Conservation (phyloP, 2,888 invertebrate species). For the Zaprionus lineosus region DNA sequence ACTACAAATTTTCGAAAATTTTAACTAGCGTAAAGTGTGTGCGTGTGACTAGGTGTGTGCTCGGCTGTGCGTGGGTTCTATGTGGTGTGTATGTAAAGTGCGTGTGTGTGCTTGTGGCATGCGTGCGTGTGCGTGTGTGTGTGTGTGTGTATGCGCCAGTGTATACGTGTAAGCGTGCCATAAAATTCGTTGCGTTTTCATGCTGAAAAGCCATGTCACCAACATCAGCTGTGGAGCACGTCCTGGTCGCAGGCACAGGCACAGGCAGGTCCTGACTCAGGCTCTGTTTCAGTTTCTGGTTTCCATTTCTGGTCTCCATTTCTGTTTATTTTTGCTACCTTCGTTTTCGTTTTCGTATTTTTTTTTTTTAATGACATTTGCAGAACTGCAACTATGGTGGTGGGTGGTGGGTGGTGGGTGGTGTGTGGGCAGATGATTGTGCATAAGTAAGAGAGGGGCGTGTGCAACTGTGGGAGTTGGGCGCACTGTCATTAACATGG, state of each 20-base stretch:
- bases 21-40: conserved; percentile 57
- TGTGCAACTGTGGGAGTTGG: no score
- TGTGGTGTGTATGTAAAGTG: no score
- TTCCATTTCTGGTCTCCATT: conserved; percentile 43
- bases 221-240: conserved; percentile 22
- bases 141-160: conserved; percentile 10
- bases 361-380: conserved; percentile 67
- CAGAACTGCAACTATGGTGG: conserved; percentile 71
- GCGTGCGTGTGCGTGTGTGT: conserved; percentile 4
- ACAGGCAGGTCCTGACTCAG: conserved; percentile 9
- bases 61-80: no score
- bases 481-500: conserved; percentile 52
- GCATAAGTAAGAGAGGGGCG: not conserved
- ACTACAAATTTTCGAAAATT: conserved; percentile 66
- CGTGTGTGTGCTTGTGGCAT: no score
- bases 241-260: conserved; percentile 7
- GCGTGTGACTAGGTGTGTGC: no score
- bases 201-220: conserved; percentile 58
- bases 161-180: conserved; percentile 19
- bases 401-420: no score
- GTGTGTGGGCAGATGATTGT: no score
- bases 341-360: no score
- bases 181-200: conserved; percentile 54
- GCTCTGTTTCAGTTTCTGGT: conserved; percentile 22
- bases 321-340: conserved; percentile 42